Conservation (phyloP, 2,797 vertebrate genomes). For the Arctocebus calabarensis region DNA sequence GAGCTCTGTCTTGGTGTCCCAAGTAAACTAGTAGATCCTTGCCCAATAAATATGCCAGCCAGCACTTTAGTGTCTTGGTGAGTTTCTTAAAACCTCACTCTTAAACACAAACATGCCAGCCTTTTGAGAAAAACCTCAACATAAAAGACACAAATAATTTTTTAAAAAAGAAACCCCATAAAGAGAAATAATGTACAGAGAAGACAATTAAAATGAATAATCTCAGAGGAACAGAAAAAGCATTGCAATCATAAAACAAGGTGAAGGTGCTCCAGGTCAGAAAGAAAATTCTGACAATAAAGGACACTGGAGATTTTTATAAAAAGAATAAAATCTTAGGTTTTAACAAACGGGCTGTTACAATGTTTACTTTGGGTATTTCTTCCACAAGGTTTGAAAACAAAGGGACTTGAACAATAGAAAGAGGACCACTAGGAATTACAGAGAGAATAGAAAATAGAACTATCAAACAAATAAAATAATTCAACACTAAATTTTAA, state of each 20-base stretch:
- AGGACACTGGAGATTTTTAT: not conserved
- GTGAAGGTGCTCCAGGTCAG: not conserved
- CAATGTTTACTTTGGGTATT: not conserved
- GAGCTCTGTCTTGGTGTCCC: not conserved
- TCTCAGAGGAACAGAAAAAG: not conserved
- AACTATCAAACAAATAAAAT: not conserved
- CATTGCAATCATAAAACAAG: not conserved
- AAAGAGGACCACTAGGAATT: not conserved
- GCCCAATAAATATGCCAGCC: not conserved
- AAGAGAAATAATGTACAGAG: not conserved
- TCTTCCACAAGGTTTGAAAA: constrained; percentile 13
- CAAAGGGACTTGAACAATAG: not conserved
- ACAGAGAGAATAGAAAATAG: not conserved
- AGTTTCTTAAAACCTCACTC: not conserved
- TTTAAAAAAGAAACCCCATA: not conserved
- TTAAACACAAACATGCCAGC: not conserved
- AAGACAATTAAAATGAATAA: not conserved
- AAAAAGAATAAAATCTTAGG: not conserved
- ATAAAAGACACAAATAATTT: not conserved
- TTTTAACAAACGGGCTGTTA: not conserved
- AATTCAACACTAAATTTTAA: not conserved
- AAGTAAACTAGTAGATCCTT: not conserved
- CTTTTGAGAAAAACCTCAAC: not conserved
- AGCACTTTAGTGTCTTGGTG: not conserved
- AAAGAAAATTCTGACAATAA: constrained; percentile 21